A percentile compares a stretch with the other conserved stretches of the same genome.
phyloP scores from a whole-genome alignment of 2,888 invertebrate genomes.

The Loripinus fragilis region DNA sequence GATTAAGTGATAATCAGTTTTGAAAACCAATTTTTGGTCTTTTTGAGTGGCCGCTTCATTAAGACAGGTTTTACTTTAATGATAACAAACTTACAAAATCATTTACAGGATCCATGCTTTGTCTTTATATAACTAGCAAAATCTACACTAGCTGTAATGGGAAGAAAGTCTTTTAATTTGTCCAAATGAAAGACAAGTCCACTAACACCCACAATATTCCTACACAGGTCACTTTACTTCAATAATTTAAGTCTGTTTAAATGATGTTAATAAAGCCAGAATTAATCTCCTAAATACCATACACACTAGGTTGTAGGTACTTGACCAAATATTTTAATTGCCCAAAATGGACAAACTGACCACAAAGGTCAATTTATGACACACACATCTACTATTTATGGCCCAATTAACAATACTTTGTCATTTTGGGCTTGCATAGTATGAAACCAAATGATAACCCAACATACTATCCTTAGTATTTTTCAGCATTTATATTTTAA shows the following conservation, averaged over 20 bases:
- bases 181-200: not conserved
- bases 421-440: too few relatives aligned
- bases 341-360: not conserved
- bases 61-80: too few relatives aligned
- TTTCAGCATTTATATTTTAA: too few relatives aligned
- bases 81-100: not conserved
- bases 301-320: not conserved
- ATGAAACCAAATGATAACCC: too few relatives aligned
- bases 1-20: too few relatives aligned
- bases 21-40: too few relatives aligned
- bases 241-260: slow-evolving; percentile 5
- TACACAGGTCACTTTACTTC: slow-evolving; percentile 1
- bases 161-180: not conserved
- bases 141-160: not conserved
- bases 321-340: not conserved
- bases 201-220: not conserved
- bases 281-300: slow-evolving; percentile 15
- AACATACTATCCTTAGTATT: too few relatives aligned
- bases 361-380: too few relatives aligned
- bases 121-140: not conserved
- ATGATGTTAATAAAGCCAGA: slow-evolving; percentile 6
- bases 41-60: too few relatives aligned
- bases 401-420: too few relatives aligned
- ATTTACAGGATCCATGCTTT: not conserved
- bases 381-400: too few relatives aligned